Evolutionary conservation across 2,797 vertebrate species (phyloP), one percentile per base, ranked within the genome.

Genomic region (Sebastes oblongus): DNA sequence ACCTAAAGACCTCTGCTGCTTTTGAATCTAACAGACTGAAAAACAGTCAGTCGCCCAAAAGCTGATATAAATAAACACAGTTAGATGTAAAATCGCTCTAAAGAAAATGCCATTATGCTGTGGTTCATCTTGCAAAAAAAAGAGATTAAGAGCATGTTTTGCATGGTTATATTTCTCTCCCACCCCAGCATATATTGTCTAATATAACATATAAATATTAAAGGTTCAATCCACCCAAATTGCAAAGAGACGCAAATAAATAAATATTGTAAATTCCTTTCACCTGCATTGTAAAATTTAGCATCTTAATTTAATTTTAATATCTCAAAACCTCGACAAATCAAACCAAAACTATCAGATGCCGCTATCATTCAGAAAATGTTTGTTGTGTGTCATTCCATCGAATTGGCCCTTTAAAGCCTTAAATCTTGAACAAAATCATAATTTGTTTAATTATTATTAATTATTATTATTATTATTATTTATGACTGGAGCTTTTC

Each of bases 361-460:
- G 0, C 14, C 14, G 14, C 39, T 42, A 42, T 16, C 39, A 42
- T 0, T 46, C 42, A 46, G 42, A 46, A 46, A 0, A 0, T 18
- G 0, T 8, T 46, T 46, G 0, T 18, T 46, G 18, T 18, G 42
- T 8, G 42, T 46, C 42, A 42, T 27, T 8, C 14, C 18, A 6
- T 39, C 46, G 27, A 59, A 46, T 22, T 32, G n/a, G 22, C 55
- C 22, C 32, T 60, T 27, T 52, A 14, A 68, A 22, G 11, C 29
- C 13, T 22, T 12, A 67, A 80, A n/a, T 12, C 11, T 42, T 25
- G 0, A 34, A 64, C 2, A 42, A 58, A 62, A 62, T 27, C 20
- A 58, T 3, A 4, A 55, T 36, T 55, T 39, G 11, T 55, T 74
- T 65, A 0, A 58, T 71, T 7, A 46, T 52, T 52, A 46, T 46